phyloP scores from a whole-genome alignment of 2,113 vertebrate species.

The Cercocebus atys region DNA sequence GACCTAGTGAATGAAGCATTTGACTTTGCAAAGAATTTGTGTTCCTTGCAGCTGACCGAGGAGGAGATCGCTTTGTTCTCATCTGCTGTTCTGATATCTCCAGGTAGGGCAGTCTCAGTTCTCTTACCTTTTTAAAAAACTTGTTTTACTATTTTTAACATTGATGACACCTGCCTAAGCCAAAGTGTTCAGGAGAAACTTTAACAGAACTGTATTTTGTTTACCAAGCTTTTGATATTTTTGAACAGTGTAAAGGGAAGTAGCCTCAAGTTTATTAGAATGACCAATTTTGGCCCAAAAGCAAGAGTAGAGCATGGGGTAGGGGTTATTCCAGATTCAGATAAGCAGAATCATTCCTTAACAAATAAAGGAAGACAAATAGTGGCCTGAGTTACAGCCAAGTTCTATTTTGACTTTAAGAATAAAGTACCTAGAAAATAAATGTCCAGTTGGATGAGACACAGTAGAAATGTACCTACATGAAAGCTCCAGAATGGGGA shows the following conservation, averaged over 20 bases:
- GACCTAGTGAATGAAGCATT: constrained; percentile 98
- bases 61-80: constrained; percentile 99
- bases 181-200: background rate
- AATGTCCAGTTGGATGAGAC: background rate
- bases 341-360: constrained; percentile 32
- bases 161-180: background rate
- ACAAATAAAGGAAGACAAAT: background rate
- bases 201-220: constrained; percentile 43
- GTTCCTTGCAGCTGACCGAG: constrained; percentile 97
- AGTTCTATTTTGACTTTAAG: constrained; percentile 23
- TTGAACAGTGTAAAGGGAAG: constrained; percentile 48
- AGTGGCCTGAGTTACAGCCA: background rate
- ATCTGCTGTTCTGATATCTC: constrained; percentile 98
- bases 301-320: background rate
- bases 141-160: constrained; percentile 9
- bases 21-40: constrained; percentile 98
- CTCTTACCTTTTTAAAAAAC: background rate
- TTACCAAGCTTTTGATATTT: constrained; percentile 33
- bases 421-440: background rate
- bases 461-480: constrained; percentile 10
- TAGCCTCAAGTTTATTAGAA: background rate
- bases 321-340: background rate
- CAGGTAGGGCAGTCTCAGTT: constrained; percentile 87
- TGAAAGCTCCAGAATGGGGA: background rate
- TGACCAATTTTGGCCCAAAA: background rate